Base-by-base conservation (phyloP, 2,797 vertebrate genomes). In the Peromyscus nudipes region DNA sequence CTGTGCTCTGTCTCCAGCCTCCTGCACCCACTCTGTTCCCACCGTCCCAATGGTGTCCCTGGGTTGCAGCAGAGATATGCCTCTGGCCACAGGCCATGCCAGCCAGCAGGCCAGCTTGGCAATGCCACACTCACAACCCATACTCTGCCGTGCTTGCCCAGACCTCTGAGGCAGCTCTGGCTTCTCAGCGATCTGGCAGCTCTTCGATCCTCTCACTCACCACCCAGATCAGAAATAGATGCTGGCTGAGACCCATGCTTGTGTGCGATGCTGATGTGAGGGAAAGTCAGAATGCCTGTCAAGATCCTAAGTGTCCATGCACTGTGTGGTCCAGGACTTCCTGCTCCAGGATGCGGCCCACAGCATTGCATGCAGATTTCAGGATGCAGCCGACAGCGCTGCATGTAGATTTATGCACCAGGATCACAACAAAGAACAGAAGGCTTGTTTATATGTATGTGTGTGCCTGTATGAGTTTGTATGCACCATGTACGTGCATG, bases 31-130 rank as follows among this genome's bases (percentile, higher is more conserved):
- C 16, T 77, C 62, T 76, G 71, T 31, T 64, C n/a, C 46, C 40
- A 9, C 0, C 9, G 49, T 11, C 9, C 16, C 5, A 21, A n/a
- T 23, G 2, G 6, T 31, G 25, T 37, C 57, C 1, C 65, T 37
- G 43, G 84, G 55, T 12, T 57, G 40, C 92, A 67, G 80, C 62
- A 1, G 2, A 71, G 76, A 4, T 67, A 57, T 25, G 9, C 69
- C 3, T 40, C 77, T 80, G 62, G 77, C 65, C 64, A 34, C 34
- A 55, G 27, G 46, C 49, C 21, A 1, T 19, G 12, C 46, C 4
- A 52, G 13, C 55, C 69, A 46, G 43, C 75, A n/a, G 2, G 13
- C 52, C 27, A 14, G 37, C 71, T 69, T 13, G 0, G 49, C 49
- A 17, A 21, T 49, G 4, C 49, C 55, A 13, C 43, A 29, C 40